phyloP scores from a whole-genome alignment of 2,888 invertebrate species.

The Tenthredo scrophulariae region DNA sequence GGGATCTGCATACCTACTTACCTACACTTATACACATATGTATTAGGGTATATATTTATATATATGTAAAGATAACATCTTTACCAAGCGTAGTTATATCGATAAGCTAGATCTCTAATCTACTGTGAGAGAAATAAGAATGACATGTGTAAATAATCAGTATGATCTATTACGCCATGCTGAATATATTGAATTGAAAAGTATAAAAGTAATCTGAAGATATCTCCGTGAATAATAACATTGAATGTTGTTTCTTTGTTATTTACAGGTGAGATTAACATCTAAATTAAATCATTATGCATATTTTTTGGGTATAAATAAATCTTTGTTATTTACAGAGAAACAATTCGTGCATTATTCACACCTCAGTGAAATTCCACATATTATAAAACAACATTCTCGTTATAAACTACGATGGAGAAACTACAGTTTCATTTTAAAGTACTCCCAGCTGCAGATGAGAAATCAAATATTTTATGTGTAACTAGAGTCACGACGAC shows the following conservation, averaged over 20 bases:
- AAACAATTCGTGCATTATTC: too few species aligned
- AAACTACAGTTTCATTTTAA: slow-evolving; percentile 33
- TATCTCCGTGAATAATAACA: slow-evolving; percentile 34
- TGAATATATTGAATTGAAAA: slow-evolving; percentile 6
- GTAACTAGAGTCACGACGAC: slow-evolving; percentile 25
- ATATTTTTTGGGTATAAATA: too few species aligned
- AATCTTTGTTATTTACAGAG: too few species aligned
- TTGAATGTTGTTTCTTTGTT: too few species aligned
- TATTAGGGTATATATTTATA: too few species aligned
- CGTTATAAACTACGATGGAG: slow-evolving; percentile 25
- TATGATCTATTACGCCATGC: slow-evolving; percentile 33
- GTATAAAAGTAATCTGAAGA: slow-evolving; percentile 31
- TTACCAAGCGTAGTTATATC: slow-evolving; percentile 16
- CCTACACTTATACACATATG: too few species aligned
- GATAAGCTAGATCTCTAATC: slow-evolving; percentile 35
- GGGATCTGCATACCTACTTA: too few species aligned
- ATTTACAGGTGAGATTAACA: too few species aligned
- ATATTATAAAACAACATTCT: slow-evolving; percentile 45
- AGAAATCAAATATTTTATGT: slow-evolving; percentile 36
- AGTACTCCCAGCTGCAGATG: slow-evolving; percentile 31
- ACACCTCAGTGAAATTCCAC: background rate
- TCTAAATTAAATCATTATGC: too few species aligned
- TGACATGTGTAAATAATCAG: slow-evolving; percentile 8
- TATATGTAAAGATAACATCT: slow-evolving; percentile 30
- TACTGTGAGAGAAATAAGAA: slow-evolving; percentile 27